Evolutionary conservation across 2,888 invertebrate species (phyloP).

Genomic region (Eubasilissa splendida): DNA sequence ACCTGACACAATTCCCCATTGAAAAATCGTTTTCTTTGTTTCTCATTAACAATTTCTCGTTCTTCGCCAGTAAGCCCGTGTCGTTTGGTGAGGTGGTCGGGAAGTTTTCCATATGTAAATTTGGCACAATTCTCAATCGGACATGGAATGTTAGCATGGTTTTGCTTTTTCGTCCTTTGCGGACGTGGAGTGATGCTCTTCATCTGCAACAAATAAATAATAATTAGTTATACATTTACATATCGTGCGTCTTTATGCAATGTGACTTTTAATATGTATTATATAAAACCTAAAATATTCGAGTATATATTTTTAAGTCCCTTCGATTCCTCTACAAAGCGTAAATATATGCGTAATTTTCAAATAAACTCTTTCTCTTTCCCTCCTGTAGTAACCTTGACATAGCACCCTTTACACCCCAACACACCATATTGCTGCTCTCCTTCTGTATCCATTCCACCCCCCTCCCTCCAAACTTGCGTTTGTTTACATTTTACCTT

Average conservation of each 20-base stretch:
- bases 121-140: constrained; percentile 72
- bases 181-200: constrained; percentile 61
- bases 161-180: constrained; percentile 71
- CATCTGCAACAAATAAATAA: constrained; percentile 48
- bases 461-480: constrained; percentile 21
- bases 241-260: not conserved
- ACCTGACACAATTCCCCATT: constrained; percentile 73
- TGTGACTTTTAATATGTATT: not conserved
- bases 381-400: constrained; percentile 46
- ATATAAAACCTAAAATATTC: not conserved
- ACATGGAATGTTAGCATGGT: constrained; percentile 72
- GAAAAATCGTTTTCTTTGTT: constrained; percentile 71
- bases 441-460: not conserved
- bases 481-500: constrained; percentile 58
- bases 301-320: not conserved
- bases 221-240: not conserved
- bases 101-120: constrained; percentile 72
- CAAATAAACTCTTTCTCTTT: constrained; percentile 28
- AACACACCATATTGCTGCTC: constrained; percentile 30
- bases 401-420: constrained; percentile 31
- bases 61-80: constrained; percentile 71
- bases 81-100: constrained; percentile 71
- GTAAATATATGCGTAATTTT: not conserved
- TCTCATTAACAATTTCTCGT: constrained; percentile 70
- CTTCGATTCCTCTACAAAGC: constrained; percentile 1